Evolutionary conservation across 1,140 invertebrate species (phyloP).

Genomic region (Drosophila ananassae): DNA sequence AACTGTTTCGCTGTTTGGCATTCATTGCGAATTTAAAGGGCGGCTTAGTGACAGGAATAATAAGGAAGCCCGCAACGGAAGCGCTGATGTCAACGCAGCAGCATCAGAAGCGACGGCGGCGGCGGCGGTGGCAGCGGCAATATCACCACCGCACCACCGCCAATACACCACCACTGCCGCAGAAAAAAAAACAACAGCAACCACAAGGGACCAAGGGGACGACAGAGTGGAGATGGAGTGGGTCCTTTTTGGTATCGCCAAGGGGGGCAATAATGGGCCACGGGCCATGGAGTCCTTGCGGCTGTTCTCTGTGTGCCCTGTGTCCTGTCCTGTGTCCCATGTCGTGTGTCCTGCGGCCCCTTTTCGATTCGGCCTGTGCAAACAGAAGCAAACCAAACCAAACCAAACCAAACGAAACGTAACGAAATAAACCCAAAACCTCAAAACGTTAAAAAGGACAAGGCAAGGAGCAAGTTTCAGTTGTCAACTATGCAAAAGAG

Average conservation of each 20-base stretch:
- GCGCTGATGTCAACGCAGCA: slow-evolving; percentile 73
- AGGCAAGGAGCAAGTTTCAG: slow-evolving; percentile 61
- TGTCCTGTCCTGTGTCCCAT: slow-evolving; percentile 23
- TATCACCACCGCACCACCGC: background rate
- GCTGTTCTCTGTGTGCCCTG: slow-evolving; percentile 15
- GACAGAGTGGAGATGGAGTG: background rate
- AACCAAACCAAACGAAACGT: slow-evolving; percentile 68
- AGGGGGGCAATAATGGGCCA: slow-evolving; percentile 65
- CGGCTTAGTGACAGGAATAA: slow-evolving; percentile 82
- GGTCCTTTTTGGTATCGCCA: slow-evolving; percentile 23
- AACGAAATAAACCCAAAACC: slow-evolving; percentile 80
- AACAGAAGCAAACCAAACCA: slow-evolving; percentile 53
- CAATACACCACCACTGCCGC: background rate
- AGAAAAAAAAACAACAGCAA: slow-evolving; percentile 45
- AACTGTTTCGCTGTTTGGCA: slow-evolving; percentile 78
- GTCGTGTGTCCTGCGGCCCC: slow-evolving; percentile 38
- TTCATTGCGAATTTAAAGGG: slow-evolving; percentile 82
- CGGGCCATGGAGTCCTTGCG: slow-evolving; percentile 68
- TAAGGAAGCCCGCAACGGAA: slow-evolving; percentile 79
- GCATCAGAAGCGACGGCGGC: slow-evolving; percentile 14
- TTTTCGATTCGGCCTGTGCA: slow-evolving; percentile 74
- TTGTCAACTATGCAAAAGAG: slow-evolving; percentile 68
- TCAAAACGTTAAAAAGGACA: slow-evolving; percentile 78
- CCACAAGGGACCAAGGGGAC: slow-evolving; percentile 65
- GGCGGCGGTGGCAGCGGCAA: slow-evolving; percentile 11